Percentiles rank a stretch among this genome's conserved stretches.
These are phyloP conservation scores for Oithona nana DNA, from an alignment of 2,888 invertebrate species.

Conservation along the genomic window DNA sequence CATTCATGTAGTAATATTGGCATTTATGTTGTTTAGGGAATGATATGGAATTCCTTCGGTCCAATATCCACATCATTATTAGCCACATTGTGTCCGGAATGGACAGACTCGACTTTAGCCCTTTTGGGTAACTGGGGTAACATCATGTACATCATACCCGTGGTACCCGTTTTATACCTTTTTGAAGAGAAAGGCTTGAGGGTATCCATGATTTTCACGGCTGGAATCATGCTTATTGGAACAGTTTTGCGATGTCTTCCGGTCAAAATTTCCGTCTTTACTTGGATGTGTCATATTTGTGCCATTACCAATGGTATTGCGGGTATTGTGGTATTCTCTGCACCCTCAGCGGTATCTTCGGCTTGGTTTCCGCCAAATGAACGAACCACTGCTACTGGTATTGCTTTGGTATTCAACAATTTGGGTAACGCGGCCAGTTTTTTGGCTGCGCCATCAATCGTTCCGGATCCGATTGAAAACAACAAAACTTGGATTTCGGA, in stretches of 20 bases:
- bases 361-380: conserved; percentile 19
- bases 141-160: conserved; percentile 18
- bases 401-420: conserved; percentile 11
- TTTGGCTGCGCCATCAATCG: conserved; percentile 2
- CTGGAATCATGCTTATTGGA: conserved; percentile 16
- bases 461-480: neutral
- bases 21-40: conserved; percentile 7
- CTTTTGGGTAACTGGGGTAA: conserved; percentile 19
- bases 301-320: conserved; percentile 19
- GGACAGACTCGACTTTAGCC: conserved; percentile 18
- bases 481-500: too few relatives aligned
- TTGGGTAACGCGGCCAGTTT: conserved; percentile 11
- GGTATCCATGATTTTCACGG: conserved; percentile 13
- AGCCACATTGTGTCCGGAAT: conserved; percentile 17
- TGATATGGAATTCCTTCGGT: conserved; percentile 18
- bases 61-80: conserved; percentile 17
- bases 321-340: conserved; percentile 18
- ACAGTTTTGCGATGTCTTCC: conserved; percentile 18
- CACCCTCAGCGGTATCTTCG: conserved; percentile 18
- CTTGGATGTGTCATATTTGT: conserved; percentile 17
- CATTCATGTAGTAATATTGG: neutral
- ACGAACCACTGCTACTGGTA: conserved; percentile 18
- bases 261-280: conserved; percentile 13
- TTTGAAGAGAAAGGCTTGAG: conserved; percentile 16
- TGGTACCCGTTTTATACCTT: conserved; percentile 18